Evolutionary conservation across 2,113 vertebrate genomes (phyloP), one percentile per base, ranked within the genome.

Genomic region (Phyllopteryx taeniolatus): DNA sequence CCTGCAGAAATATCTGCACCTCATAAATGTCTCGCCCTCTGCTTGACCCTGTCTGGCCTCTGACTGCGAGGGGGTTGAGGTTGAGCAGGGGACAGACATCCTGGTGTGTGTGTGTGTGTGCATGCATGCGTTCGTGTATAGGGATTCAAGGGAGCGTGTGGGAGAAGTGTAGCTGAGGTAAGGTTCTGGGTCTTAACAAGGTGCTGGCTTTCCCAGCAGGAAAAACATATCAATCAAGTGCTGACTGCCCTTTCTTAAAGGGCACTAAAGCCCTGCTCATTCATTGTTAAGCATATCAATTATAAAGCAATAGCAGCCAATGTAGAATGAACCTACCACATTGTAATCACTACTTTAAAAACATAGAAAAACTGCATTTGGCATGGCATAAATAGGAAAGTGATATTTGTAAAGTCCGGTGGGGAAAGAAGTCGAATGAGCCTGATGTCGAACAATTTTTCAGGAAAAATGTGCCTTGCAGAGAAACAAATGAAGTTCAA

Each of bases 21-120:
- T 91, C 88, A 89, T 91, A 92, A 92, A 93, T 77, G 84, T 90
- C 91, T 90, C 83, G 57, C 85, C 87, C 86, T 85, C 85, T 75
- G 79, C 68, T 78, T 85, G 89, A 91, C 91, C 89, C 87, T 72
- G 82, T 83, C 89, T 89, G 85, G 86, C 83, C 87, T 79, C 73
- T 84, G 80, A 83, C 82, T 85, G 79, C 68, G 78, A 84, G 51
- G 51, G 73, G 68, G 62, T 44, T 44, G 62, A 65, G 83, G 86
- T 83, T 79, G 80, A 75, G 75, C 68, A 71, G 76, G 83, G 88
- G 84, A 85, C 85, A 79, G 71, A 59, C 68, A 79, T 80, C 57
- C 62, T 53, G 19, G 67, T 75, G 74, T 79, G 75, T 75, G 60
- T 57, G n/a, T 81, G 57, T 78, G 51, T 61, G 35, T 6, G 35